Evolutionary conservation across 1,140 invertebrate species (phyloP).

Genomic region (Pseudomyrmex concolor): DNA sequence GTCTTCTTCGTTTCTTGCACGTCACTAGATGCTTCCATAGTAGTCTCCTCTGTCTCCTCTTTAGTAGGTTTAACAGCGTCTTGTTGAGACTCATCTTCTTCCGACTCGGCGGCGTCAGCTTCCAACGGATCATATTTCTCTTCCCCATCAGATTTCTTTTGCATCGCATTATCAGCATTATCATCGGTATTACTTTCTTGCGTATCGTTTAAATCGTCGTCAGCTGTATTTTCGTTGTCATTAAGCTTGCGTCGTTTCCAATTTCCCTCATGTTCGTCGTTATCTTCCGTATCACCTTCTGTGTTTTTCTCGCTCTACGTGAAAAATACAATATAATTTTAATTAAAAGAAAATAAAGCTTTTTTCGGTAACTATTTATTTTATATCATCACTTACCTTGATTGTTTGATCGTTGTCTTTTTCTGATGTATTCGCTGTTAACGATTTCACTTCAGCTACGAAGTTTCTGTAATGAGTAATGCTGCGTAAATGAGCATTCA

Average conservation of each 20-base stretch:
- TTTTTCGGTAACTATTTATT: neutral
- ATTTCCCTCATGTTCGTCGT: slow-evolving; percentile 71
- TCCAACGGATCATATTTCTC: slow-evolving; percentile 82
- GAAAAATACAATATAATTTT: neutral
- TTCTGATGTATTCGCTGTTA: slow-evolving; percentile 61
- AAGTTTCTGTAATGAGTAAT: slow-evolving; percentile 83
- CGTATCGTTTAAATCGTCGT: slow-evolving; percentile 57
- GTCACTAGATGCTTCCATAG: slow-evolving; percentile 35
- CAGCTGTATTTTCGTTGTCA: slow-evolving; percentile 66
- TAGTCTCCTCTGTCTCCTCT: slow-evolving; percentile 46
- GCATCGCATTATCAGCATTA: slow-evolving; percentile 43
- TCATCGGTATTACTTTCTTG: slow-evolving; percentile 53
- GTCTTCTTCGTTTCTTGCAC: slow-evolving; percentile 64
- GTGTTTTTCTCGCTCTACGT: slow-evolving; percentile 57
- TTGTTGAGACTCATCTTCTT: slow-evolving; percentile 71
- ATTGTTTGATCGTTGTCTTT: slow-evolving; percentile 70
- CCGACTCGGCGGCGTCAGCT: slow-evolving; percentile 78
- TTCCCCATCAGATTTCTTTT: slow-evolving; percentile 71
- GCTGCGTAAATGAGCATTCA: slow-evolving; percentile 81
- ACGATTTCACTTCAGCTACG: slow-evolving; percentile 80
- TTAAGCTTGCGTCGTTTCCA: slow-evolving; percentile 77
- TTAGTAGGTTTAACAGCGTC: neutral
- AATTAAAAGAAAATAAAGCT: neutral
- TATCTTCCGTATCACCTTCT: slow-evolving; percentile 43
- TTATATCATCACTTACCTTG: slow-evolving; percentile 14